Conservation (phyloP, 2,797 vertebrate species). For the Taeniopygia guttata region DNA sequence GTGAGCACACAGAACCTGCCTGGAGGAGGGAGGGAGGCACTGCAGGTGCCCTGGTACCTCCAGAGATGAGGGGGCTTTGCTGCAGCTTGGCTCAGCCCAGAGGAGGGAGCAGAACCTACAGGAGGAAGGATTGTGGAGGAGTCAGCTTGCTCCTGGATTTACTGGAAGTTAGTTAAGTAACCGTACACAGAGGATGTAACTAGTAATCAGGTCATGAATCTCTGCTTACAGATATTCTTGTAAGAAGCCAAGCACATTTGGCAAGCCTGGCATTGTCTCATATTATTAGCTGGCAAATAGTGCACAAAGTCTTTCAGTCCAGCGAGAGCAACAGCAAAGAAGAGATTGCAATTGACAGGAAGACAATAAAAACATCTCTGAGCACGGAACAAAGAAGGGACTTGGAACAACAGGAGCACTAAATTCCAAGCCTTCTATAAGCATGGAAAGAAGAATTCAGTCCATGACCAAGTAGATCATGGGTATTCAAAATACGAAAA, state of each 20-base stretch:
- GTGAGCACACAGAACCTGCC: neutral
- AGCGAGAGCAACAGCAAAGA: neutral
- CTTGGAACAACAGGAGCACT: neutral
- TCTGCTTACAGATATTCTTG: slow-evolving; percentile 8
- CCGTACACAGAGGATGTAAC: neutral
- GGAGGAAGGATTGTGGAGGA: neutral
- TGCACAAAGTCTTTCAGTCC: neutral
- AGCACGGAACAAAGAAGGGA: neutral
- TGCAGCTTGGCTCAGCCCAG: neutral
- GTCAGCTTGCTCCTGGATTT: neutral
- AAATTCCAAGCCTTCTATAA: neutral
- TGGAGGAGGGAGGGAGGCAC: neutral
- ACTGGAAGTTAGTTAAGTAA: slow-evolving; percentile 9
- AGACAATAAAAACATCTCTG: slow-evolving; percentile 8
- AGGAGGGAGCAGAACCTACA: neutral
- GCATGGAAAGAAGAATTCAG: neutral
- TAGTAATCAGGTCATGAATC: slow-evolving; percentile 11
- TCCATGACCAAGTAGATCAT: neutral
- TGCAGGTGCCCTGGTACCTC: neutral
- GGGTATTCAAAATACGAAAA: neutral
- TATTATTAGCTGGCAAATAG: slow-evolving; percentile 15
- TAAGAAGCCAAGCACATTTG: slow-evolving; percentile 6
- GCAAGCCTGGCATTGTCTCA: neutral
- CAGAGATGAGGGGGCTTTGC: neutral
- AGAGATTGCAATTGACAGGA: neutral